Evolutionary conservation across 2,797 vertebrate genomes (phyloP), one percentile per base, ranked within the genome.

Genomic region (Pipistrellus kuhlii): DNA sequence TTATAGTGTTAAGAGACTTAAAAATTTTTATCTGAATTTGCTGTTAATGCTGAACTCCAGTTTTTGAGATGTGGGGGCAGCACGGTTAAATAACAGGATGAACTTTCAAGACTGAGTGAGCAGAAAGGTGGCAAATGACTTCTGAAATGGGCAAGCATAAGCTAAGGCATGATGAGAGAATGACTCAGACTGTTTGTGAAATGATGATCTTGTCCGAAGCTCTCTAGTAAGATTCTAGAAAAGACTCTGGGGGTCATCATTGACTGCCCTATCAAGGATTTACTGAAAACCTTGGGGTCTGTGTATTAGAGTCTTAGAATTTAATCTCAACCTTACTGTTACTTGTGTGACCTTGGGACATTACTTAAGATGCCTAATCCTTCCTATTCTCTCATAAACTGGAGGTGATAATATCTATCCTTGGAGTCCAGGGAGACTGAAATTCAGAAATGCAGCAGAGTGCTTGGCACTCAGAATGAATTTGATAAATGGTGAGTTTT

Each of bases 361-460:
- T 80, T 55, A n/a, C n/a, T 85, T 53, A 75, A 73, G 25, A 82
- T 86, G 20, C 44, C n/a, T 85, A 62, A 77, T 48, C 35, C 15
- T 64, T 8, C 17, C 32, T 84, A 15, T 80, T 2, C 13, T 93
- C 59, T n/a, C 75, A 0, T 57, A 25, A 41, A 38, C 44, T 59
- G 32, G 23, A 68, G 46, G 44, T 38, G 27, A 41, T 30, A 82
- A 72, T 14, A 72, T 77, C 23, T 83, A 2, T 76, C 69, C 90
- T 84, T 83, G 44, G 55, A 57, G 35, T 92, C 69, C 88, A 95
- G 30, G 41, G 12, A 35, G 32, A 66, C 32, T 85, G 88, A 81
- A 71, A 73, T 73, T 66, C 62, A 17, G 69, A 95, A 85, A 27
- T 8, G 2, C 30, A 78, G 27, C 32, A 14, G 76, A 27, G 38